Percentiles rank a stretch among this genome's conserved stretches.
These are phyloP conservation scores for Acanthosepion lycidas DNA, from an alignment of 2,888 invertebrate genomes.

Conservation along the genomic window DNA sequence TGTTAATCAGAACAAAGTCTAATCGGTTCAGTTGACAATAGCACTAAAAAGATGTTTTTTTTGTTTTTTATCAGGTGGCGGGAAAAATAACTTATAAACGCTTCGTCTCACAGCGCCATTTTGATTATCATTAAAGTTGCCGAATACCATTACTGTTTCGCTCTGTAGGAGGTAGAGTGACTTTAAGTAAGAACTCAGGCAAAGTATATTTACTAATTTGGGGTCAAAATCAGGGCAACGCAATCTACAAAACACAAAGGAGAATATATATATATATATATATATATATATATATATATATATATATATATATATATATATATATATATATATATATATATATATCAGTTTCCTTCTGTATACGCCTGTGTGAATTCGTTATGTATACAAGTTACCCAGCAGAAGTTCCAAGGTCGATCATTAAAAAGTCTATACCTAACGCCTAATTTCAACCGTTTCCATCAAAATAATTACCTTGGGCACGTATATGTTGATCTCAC, in stretches of 20 bases:
- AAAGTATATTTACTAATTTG: neutral
- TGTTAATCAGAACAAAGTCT: constrained; percentile 33
- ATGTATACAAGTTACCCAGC: no score
- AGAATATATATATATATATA: neutral
- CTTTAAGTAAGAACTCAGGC: neutral
- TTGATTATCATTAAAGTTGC: neutral
- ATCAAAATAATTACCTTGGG: no score
- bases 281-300: neutral
- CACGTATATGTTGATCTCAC: no score
- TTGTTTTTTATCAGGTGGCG: neutral
- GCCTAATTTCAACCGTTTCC: no score
- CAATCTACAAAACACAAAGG: neutral
- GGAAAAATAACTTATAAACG: neutral
- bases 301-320: neutral
- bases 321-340: no score
- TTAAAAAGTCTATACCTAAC: no score
- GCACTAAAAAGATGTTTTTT: neutral
- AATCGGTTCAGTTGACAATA: neutral
- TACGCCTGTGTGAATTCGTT: no score
- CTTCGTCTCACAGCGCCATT: neutral
- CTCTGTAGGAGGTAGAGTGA: neutral
- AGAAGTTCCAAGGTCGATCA: no score
- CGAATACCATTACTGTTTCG: no score
- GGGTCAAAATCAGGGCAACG: neutral
- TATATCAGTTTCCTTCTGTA: no score